Conservation (phyloP, 2,113 vertebrate species). For the Perca flavescens region DNA sequence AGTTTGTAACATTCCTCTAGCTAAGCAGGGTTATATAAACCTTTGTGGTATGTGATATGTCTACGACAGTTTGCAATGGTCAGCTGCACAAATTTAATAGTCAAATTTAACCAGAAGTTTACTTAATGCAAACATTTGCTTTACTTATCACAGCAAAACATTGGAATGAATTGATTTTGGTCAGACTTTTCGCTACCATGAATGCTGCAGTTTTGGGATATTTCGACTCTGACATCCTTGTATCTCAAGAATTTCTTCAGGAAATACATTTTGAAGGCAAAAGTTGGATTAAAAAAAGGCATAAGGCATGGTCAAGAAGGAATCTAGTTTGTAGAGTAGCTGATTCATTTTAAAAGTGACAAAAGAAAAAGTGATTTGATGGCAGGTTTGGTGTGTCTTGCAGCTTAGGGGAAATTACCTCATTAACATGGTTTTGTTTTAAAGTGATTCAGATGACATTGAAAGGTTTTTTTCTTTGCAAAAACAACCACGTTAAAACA, state of each 20-base stretch:
- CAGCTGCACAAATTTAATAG: background rate
- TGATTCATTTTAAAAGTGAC: background rate
- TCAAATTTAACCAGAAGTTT: background rate
- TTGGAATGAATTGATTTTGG: background rate
- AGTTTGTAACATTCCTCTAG: no score
- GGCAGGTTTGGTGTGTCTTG: background rate
- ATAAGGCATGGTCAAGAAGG: background rate
- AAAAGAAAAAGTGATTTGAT: background rate
- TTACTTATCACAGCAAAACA: background rate
- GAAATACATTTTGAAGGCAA: background rate
- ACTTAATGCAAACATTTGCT: background rate
- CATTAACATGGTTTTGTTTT: slow-evolving; percentile 5
- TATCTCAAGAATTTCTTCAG: background rate
- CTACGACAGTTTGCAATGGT: background rate
- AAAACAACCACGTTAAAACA: slow-evolving; percentile 1
- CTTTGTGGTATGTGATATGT: no score
- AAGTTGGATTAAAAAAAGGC: background rate
- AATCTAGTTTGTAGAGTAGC: background rate
- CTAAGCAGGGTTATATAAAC: no score
- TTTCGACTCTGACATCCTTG: background rate
- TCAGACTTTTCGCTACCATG: background rate
- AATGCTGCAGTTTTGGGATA: background rate
- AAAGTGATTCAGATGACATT: slow-evolving; percentile 14
- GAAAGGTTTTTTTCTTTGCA: background rate
- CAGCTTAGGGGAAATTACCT: background rate